phyloP scores from a whole-genome alignment of 2,113 vertebrate genomes.

The Tragelaphus strepsiceros region DNA sequence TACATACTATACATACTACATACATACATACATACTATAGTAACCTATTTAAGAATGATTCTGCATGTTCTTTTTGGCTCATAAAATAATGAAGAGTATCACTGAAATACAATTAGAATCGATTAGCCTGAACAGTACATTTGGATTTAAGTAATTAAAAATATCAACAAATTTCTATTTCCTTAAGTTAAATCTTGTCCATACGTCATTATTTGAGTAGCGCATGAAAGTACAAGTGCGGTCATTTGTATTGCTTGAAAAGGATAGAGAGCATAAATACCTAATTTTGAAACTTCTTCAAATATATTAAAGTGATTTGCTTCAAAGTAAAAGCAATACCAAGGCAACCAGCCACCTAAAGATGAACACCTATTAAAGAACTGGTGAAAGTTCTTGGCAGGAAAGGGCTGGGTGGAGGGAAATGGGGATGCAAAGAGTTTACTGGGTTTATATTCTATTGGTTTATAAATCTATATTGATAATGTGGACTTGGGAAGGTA shows the following conservation, averaged over 20 bases:
- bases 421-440: background rate
- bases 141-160: background rate
- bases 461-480: background rate
- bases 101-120: background rate
- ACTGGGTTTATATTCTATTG: background rate
- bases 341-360: background rate
- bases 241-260: slow-evolving; percentile 18
- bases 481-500: background rate
- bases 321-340: background rate
- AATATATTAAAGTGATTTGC: background rate
- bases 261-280: background rate
- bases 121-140: background rate
- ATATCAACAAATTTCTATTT: background rate
- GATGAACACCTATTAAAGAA: background rate
- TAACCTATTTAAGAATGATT: background rate
- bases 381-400: background rate
- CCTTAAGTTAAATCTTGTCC: background rate
- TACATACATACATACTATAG: background rate
- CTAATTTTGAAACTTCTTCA: background rate
- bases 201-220: background rate
- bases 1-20: no score
- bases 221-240: background rate
- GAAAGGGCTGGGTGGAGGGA: background rate
- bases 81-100: background rate
- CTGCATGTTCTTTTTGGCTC: background rate